Evolutionary conservation across 2,888 invertebrate genomes (phyloP).

Genomic region (Drosophila recens): DNA sequence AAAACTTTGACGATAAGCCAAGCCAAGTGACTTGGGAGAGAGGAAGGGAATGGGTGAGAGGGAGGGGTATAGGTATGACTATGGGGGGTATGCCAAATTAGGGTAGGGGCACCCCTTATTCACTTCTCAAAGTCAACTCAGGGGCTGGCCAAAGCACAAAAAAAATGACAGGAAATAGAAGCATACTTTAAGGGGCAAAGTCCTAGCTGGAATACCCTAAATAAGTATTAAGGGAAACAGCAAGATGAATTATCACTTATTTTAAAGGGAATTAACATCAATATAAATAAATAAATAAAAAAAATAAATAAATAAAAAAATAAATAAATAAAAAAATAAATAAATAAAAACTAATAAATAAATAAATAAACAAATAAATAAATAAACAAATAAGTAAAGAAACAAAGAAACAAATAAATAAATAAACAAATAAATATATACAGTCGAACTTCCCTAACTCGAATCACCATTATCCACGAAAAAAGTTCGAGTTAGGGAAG

Average conservation of each 20-base stretch:
- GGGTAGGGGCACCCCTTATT: slow-evolving; percentile 31
- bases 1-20: slow-evolving; percentile 81
- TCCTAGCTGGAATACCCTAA: background rate
- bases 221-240: too few relatives aligned
- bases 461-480: too few relatives aligned
- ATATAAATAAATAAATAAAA: background rate
- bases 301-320: too few relatives aligned
- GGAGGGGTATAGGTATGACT: background rate
- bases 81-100: slow-evolving; percentile 30
- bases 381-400: too few relatives aligned
- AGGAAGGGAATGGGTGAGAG: background rate
- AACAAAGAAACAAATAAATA: too few relatives aligned
- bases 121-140: slow-evolving; percentile 45
- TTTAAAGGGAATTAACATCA: background rate
- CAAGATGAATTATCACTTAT: background rate
- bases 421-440: too few relatives aligned
- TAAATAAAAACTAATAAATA: too few relatives aligned
- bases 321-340: too few relatives aligned
- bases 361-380: too few relatives aligned
- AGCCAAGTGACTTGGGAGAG: slow-evolving; percentile 23
- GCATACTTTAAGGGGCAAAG: background rate
- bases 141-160: slow-evolving; percentile 2
- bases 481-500: too few relatives aligned
- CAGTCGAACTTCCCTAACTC: too few relatives aligned
- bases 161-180: background rate